Evolutionary conservation across 2,113 vertebrate species (phyloP), one percentile per base, ranked within the genome.

Genomic region (Poeciliopsis occidentalis): DNA sequence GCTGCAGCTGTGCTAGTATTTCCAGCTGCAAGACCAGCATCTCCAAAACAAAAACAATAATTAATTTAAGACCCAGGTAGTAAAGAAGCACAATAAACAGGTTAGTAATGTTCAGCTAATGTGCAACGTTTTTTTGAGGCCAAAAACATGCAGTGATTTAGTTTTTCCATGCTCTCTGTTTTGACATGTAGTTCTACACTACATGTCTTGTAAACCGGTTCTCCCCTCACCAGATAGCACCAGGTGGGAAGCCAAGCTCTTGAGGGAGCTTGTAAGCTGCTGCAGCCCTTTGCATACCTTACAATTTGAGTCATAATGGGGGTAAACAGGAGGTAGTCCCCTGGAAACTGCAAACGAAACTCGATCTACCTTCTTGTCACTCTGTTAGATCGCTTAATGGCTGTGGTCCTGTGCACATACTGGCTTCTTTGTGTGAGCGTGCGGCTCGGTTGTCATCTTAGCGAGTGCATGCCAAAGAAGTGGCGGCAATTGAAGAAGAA

Each of bases 271-370:
- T 78, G n/a, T 78, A 69, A 79, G 57, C 69, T 76, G 31, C 26
- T 29, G 17, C 34, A 67, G 32, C 57, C 37, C 12, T 60, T n/a
- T 17, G 30, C 32, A 80, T 75, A 37, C 39, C 27, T 65, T 64
- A 54, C 44, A 70, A 12, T 69, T 71, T 72, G 29, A 32, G 66
- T 72, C 54, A 65, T 79, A 80, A 67, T 54, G 54, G 67, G 60
- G 31, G 63, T 13, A 85, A 75, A 83, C 57, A 84, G 31, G 39
- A 15, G 37, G 37, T 26, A 67, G n/a, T 64, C 47, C 60, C 57
- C 26, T 72, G 77, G 64, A 78, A 86, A 72, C n/a, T 64, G 30
- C 47, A 71, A 22, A 57, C 11, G 37, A 60, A 54, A 57, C 60
- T 51, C 47, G 31, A 62, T 69, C 41, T 39, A 29, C 66, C 66